These are phyloP conservation scores for Zeuzera pyrina DNA, from an alignment of 2,888 invertebrate species.

Conservation along the genomic window DNA sequence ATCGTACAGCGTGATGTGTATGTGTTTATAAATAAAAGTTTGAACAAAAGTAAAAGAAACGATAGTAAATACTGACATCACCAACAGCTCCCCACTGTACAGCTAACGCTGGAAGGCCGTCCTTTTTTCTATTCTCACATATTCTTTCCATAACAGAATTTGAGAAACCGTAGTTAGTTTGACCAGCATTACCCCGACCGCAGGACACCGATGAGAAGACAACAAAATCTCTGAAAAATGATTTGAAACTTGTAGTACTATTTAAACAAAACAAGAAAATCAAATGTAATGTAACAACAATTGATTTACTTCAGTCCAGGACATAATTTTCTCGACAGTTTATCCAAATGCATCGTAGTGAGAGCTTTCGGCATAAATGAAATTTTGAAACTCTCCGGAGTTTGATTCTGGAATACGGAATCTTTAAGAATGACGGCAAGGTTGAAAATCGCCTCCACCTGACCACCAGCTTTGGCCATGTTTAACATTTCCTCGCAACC, in stretches of 20 bases:
- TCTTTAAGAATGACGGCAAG: slow-evolving; percentile 87
- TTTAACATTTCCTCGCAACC: slow-evolving; percentile 82
- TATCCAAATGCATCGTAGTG: slow-evolving; percentile 86
- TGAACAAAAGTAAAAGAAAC: too few relatives aligned
- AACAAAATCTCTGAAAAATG: slow-evolving; percentile 87
- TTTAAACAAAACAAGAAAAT: too few relatives aligned
- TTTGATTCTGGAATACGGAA: slow-evolving; percentile 84
- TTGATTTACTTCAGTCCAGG: slow-evolving; percentile 49
- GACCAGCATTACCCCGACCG: slow-evolving; percentile 92
- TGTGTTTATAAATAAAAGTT: too few relatives aligned
- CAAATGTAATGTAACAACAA: too few relatives aligned
- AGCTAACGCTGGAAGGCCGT: slow-evolving; percentile 84
- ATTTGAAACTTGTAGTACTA: too few relatives aligned
- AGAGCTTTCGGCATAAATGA: slow-evolving; percentile 85
- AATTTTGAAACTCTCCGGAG: slow-evolving; percentile 76
- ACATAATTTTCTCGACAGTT: slow-evolving; percentile 50
- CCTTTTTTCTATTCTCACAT: slow-evolving; percentile 79
- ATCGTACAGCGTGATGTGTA: too few relatives aligned
- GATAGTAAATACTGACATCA: slow-evolving; percentile 75
- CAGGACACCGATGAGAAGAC: slow-evolving; percentile 94
- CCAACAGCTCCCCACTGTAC: slow-evolving; percentile 96
- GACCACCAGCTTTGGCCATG: slow-evolving; percentile 75
- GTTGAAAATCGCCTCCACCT: slow-evolving; percentile 90
- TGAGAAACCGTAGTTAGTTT: slow-evolving; percentile 92
- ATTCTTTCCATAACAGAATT: slow-evolving; percentile 93